These are phyloP conservation scores for Phainopepla nitens DNA, from an alignment of 2,113 vertebrate genomes.

Conservation along the genomic window DNA sequence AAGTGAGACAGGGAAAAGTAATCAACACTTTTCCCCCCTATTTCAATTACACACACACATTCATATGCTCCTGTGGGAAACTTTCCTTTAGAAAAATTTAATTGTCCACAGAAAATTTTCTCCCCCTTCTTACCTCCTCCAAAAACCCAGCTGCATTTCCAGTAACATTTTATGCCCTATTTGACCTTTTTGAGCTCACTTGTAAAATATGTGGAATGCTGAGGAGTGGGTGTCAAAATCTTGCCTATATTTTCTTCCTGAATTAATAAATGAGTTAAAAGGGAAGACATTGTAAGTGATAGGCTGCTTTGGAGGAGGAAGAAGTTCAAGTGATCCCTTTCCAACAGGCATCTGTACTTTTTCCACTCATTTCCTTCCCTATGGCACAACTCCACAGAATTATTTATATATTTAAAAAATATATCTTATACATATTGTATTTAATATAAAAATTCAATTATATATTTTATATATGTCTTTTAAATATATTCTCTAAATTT, in stretches of 20 bases:
- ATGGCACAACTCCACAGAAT: not conserved
- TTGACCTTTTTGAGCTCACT: not conserved
- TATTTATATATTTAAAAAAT: not conserved
- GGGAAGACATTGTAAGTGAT: not conserved
- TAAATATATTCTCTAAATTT: not conserved
- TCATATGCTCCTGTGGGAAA: not conserved
- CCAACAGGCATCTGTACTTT: not conserved
- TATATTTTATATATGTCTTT: not conserved
- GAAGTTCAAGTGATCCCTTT: not conserved
- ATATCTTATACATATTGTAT: not conserved
- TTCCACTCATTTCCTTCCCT: not conserved
- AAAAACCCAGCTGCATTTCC: not conserved
- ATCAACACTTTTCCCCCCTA: not conserved
- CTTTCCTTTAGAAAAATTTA: not conserved
- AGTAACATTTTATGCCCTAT: not conserved
- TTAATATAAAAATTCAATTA: not conserved
- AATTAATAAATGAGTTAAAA: not conserved
- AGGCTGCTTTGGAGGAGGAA: not conserved
- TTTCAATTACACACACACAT: not conserved
- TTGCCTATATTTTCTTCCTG: not conserved
- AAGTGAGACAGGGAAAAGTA: not conserved
- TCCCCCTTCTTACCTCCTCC: not conserved
- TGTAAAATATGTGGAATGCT: not conserved
- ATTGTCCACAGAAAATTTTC: not conserved
- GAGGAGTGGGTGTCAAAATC: not conserved